These are phyloP conservation scores for Lamellibrachia columna DNA, from an alignment of 2,888 invertebrate species.

Conservation along the genomic window DNA sequence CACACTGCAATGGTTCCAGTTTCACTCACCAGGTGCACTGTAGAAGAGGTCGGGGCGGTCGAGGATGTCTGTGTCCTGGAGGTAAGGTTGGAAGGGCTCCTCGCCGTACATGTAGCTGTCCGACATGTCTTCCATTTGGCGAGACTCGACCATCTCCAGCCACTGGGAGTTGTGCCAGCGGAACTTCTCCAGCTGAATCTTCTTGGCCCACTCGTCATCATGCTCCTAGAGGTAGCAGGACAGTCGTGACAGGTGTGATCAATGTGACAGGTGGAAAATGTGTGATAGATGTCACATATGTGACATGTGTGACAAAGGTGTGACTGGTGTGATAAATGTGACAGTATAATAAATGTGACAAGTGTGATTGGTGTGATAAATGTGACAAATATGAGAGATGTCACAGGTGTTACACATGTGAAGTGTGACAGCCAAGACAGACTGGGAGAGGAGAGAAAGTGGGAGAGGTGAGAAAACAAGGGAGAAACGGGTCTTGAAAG, in stretches of 20 bases:
- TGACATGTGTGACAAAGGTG: neutral
- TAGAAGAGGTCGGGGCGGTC: constrained; percentile 64
- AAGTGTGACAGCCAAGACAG: neutral
- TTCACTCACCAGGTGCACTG: constrained; percentile 41
- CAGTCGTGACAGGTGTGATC: too few relatives aligned
- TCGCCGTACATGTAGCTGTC: constrained; percentile 56
- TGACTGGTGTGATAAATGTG: neutral
- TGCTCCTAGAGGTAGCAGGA: constrained; percentile 70
- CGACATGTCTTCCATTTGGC: constrained; percentile 57
- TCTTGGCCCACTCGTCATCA: constrained; percentile 90
- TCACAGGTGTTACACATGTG: neutral
- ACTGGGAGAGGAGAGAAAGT: too few relatives aligned
- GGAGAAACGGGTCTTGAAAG: too few relatives aligned
- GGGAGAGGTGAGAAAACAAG: too few relatives aligned
- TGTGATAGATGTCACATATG: neutral
- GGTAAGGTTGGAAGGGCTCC: constrained; percentile 58
- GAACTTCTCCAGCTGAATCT: constrained; percentile 93
- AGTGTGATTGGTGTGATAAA: neutral
- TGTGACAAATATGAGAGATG: neutral
- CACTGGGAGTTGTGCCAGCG: constrained; percentile 98
- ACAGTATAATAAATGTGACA: neutral
- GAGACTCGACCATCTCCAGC: constrained; percentile 90
- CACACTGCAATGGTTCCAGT: neutral
- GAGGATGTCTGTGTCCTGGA: constrained; percentile 63
- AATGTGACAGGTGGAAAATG: neutral